A percentile compares a stretch with the other conserved stretches of the same genome.
Evolutionary conservation across 2,113 vertebrate genomes (phyloP).

Genomic region (Corythaixoides concolor): DNA sequence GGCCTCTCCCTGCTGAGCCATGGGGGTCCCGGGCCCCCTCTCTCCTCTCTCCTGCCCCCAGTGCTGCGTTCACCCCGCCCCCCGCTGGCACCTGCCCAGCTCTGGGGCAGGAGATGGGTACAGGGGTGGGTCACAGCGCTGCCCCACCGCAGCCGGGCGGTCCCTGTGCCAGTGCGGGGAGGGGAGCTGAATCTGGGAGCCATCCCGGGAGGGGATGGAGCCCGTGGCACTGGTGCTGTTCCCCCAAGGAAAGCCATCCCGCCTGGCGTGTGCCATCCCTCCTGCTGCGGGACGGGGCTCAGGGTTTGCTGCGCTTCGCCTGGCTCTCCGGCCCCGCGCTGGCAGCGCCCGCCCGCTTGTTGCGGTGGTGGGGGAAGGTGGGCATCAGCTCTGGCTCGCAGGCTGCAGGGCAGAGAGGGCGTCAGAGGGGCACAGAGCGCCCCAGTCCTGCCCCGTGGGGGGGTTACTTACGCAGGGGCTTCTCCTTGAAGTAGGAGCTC

Average conservation of each 20-base stretch:
- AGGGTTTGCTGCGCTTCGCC: constrained; percentile 83
- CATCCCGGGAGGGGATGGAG: rapidly evolving
- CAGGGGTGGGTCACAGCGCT: rapidly evolving
- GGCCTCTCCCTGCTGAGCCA: not conserved
- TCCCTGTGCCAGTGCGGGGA: rapidly evolving
- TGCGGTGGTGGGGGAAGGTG: constrained; percentile 96
- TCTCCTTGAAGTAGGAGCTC: constrained; percentile 98
- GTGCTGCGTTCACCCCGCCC: not conserved
- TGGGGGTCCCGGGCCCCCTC: rapidly evolving
- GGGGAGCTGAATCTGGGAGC: not conserved
- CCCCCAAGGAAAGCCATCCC: not conserved
- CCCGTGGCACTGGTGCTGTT: rapidly evolving
- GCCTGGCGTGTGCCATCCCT: rapidly evolving
- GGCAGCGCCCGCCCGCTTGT: constrained; percentile 75
- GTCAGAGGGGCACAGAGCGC: not conserved
- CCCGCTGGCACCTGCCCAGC: not conserved
- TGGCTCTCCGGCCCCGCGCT: constrained; percentile 52
- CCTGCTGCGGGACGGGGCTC: not conserved
- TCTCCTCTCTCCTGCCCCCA: not conserved
- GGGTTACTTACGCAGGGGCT: constrained; percentile 89
- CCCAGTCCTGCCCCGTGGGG: rapidly evolving
- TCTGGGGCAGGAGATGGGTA: rapidly evolving
- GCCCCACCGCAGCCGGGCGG: rapidly evolving
- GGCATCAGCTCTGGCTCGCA: constrained; percentile 97
- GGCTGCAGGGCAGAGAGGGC: constrained; percentile 63